Percentiles rank a stretch among this genome's conserved stretches.
Conservation (phyloP, 2,888 invertebrate genomes). For the Epistrophe grossulariae region DNA sequence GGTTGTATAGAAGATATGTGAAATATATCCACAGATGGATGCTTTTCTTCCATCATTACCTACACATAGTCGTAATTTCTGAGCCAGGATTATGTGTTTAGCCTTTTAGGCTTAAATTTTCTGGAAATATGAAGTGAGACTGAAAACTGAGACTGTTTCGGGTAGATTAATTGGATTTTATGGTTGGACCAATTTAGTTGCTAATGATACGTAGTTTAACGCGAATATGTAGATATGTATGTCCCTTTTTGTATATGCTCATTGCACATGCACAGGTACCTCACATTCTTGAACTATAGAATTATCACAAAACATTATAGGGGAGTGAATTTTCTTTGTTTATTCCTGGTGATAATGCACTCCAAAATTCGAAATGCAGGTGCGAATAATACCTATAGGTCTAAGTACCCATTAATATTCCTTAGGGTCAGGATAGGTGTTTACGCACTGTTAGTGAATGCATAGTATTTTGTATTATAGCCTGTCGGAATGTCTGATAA, state of each 20-base stretch:
- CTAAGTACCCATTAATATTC: constrained; percentile 79
- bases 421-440: constrained; percentile 44
- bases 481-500: constrained; percentile 16
- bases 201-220: constrained; percentile 2
- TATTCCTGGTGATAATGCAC: constrained; percentile 77
- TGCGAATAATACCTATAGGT: constrained; percentile 81
- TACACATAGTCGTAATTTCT: constrained; percentile 3
- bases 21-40: constrained; percentile 47
- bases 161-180: constrained; percentile 68
- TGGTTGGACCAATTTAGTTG: constrained; percentile 7
- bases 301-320: constrained; percentile 10
- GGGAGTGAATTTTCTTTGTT: constrained; percentile 4
- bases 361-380: constrained; percentile 83
- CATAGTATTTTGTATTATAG: not conserved
- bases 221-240: no score
- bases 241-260: no score
- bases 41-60: constrained; percentile 48
- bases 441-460: constrained; percentile 27
- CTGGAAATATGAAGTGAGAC: constrained; percentile 54
- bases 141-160: constrained; percentile 52
- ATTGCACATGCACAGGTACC: not conserved
- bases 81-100: constrained; percentile 40
- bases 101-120: constrained; percentile 48
- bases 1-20: constrained; percentile 47
- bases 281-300: not conserved